phyloP scores from a whole-genome alignment of 1,140 invertebrate species.

The Bombus sibiricus region DNA sequence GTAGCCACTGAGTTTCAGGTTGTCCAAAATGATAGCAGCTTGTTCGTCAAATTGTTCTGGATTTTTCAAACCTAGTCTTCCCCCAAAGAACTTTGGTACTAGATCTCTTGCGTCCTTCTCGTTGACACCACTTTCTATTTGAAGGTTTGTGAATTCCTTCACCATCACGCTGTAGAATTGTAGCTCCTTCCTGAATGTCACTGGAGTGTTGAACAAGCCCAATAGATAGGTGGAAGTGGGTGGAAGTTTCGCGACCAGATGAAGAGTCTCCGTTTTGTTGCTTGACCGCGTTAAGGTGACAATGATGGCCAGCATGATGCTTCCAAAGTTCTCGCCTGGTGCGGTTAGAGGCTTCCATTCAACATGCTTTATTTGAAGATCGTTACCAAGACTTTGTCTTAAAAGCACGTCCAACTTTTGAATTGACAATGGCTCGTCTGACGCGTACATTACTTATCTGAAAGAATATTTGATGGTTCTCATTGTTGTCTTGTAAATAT shows the following conservation, averaged over 20 bases:
- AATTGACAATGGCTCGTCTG: slow-evolving; percentile 63
- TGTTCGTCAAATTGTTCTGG: slow-evolving; percentile 82
- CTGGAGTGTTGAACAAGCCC: slow-evolving; percentile 84
- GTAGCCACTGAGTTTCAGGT: slow-evolving; percentile 83
- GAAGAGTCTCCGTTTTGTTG: slow-evolving; percentile 72
- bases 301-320: slow-evolving; percentile 83
- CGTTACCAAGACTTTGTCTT: slow-evolving; percentile 61
- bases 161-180: slow-evolving; percentile 83
- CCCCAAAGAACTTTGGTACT: slow-evolving; percentile 83
- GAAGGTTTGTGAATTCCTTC: slow-evolving; percentile 81
- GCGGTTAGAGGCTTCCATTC: slow-evolving; percentile 81
- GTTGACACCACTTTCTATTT: slow-evolving; percentile 79
- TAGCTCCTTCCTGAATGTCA: slow-evolving; percentile 85
- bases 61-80: slow-evolving; percentile 81
- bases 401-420: slow-evolving; percentile 72
- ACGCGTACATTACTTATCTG: slow-evolving; percentile 70
- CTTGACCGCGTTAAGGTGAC: slow-evolving; percentile 65
- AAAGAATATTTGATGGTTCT: not conserved
- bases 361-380: slow-evolving; percentile 65
- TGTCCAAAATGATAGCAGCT: slow-evolving; percentile 84
- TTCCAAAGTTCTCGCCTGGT: slow-evolving; percentile 86
- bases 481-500: not conserved
- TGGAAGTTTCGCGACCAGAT: slow-evolving; percentile 84
- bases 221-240: slow-evolving; percentile 83
- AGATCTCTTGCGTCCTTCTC: slow-evolving; percentile 77